Evolutionary conservation across 2,888 invertebrate species (phyloP), one percentile per base, ranked within the genome.

Genomic region (Branchellion lobata): DNA sequence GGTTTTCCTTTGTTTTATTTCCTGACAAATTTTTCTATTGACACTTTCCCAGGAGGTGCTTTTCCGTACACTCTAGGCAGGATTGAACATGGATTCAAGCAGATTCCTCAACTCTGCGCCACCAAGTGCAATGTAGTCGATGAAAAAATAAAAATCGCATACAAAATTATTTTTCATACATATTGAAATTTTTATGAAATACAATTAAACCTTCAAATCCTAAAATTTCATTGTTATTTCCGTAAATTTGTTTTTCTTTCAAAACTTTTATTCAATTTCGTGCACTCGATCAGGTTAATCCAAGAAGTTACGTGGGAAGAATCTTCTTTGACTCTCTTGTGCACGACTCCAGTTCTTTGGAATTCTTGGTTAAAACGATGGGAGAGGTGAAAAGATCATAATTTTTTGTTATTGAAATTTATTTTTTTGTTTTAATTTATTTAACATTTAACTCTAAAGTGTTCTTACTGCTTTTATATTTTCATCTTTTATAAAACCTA

Each of bases 21-120:
- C n/a, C n/a, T n/a, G n/a, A n/a, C n/a, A n/a, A n/a, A n/a, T n/a
- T n/a, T n/a, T n/a, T n/a, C n/a, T n/a, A n/a, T n/a, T n/a, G n/a
- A n/a, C n/a, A n/a, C n/a, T n/a, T n/a, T n/a, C n/a, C n/a, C 82
- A 87, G 87, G 86, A 5, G 90, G 90, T 0, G 84, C 89, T 0
- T 90, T 90, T 83, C 90, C 90, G 0, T 89, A 87, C 82, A 90
- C 90, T 1, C 82, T 89, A 1, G 90, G 89, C 8, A 84, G 90
- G n/a, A 88, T 90, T 21, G 86, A 88, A 75, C 90, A 90, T 82
- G 90, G 89, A 0, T 89, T 86, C 82, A 84, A 88, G 80, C 88
- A 88, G 0, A 85, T 90, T 1, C 90, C 90, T 1, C 90, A 90
- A 84, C 84, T 90, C 27, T 90, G 90, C 84, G 90, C 90, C 21